Evolutionary conservation across 2,888 invertebrate genomes (phyloP), one percentile per base, ranked within the genome.

Genomic region (Macrosiphum euphorbiae): DNA sequence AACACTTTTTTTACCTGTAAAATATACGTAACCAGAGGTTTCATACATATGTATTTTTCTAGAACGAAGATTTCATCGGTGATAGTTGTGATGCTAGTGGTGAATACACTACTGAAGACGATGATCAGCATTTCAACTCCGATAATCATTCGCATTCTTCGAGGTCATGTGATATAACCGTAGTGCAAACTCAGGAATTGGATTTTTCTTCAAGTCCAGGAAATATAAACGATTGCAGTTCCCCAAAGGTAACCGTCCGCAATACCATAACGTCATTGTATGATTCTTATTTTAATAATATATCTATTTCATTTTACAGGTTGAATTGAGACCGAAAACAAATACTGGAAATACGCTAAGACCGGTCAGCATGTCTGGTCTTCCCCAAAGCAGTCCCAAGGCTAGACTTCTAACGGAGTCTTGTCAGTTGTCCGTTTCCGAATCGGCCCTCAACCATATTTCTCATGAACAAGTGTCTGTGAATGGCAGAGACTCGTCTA

Each of bases 21-120:
- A 88, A 16, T 13, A 50, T 26, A 20, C 24, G 11, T 50, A 50
- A 28, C 7, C 1, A n/a, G 7, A 24, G 11, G 10, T 52, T 87
- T 35, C 10, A 35, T 85, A 8, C 50, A 28, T 47, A 24, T 88
- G 41, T 35, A 87, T 86, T 91, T 88, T 78, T 92, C 13, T 41
- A 92, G 88, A 87, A 94, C 58, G 91, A 94, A 47, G 87, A 55
- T 52, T 94, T 94, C 26, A 93, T 94, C 16, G 94, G 94, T 52
- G 97, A 98, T 95, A 98, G 97, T 96, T 98, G 98, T 96, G 98
- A 98, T 95, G 98, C 98, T 0, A 98, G 98, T 94, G 98, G 98
- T 28, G 98, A 98, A 96, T 98, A 98, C 95, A 98, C 98, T 87
- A 97, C 97, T 16, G 96, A 96, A 91, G 97, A 97, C 95, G 96